Base-by-base conservation (phyloP, 2,113 vertebrate species). In the Mola mola region DNA sequence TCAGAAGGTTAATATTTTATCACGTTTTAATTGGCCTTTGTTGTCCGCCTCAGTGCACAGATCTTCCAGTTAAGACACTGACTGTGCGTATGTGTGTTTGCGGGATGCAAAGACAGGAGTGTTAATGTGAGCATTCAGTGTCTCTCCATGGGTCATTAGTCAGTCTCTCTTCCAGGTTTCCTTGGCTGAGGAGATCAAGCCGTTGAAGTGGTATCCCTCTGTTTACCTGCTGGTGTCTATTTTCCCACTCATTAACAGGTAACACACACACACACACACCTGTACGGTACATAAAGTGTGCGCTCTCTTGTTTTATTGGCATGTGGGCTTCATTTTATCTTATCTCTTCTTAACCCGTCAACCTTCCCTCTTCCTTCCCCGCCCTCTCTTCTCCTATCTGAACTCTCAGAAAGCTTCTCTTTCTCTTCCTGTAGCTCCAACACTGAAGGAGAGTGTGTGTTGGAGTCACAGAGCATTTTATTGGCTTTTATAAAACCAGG, bases 191-290 rank as follows among this genome's bases (percentile, higher is more conserved):
- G 90, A 93, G 79, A 93, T 89, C 82, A 89, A 83, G 53, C 91
- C 90, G 3, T 66, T 94, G 67, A 93, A 93, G 83, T 94, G 93
- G 92, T 83, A 92, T 78, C 88, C 89, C 28, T 87, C 84, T 12
- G 86, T 91, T 55, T 92, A 92, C 92, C 90, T 95, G 86, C 89
- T 93, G 74, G 88, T 87, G 52, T 91, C 90, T 64, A 84, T 89
- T 78, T 94, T 94, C 44, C 92, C 77, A 2, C 91, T 93, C 75
- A 85, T 93, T 89, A 94, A 93, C 92, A 94, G 92, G 92, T 95
- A 94, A 83, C 78, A 43, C 64, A 55, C 44, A 21, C 22, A 48
- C 44, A 50, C 50, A 40, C 63, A 50, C 66, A 61, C 61, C 41
- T 70, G 46, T 25, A 38, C 15, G 2, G 26, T 37, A 31, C 31